A percentile compares a stretch with the other conserved stretches of the same genome.
phyloP scores from a whole-genome alignment of 1,140 invertebrate genomes.

The Fopius arisanus region DNA sequence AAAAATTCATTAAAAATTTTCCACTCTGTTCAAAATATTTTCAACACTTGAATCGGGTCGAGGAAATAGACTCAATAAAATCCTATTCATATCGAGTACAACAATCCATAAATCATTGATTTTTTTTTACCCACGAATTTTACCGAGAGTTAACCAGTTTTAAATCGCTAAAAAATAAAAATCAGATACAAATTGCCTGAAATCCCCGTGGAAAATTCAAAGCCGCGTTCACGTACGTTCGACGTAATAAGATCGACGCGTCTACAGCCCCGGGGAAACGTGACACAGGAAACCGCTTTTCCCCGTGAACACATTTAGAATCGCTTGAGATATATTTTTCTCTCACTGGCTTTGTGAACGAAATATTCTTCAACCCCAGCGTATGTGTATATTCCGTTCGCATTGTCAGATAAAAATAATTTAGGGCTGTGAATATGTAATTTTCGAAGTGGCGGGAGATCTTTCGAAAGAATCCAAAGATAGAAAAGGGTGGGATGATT shows the following conservation, averaged over 20 bases:
- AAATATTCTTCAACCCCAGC: background rate
- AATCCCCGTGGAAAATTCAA: background rate
- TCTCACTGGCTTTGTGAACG: background rate
- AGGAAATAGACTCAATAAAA: too few species aligned
- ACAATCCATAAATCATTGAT: too few species aligned
- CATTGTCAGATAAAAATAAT: too few species aligned
- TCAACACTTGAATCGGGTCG: too few species aligned
- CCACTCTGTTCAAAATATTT: too few species aligned
- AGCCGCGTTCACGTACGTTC: slow-evolving; percentile 26
- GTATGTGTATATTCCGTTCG: too few species aligned
- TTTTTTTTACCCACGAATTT: background rate
- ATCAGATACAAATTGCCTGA: background rate
- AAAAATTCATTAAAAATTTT: slow-evolving; percentile 36
- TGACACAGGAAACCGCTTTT: slow-evolving; percentile 30
- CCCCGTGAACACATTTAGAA: slow-evolving; percentile 14
- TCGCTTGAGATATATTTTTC: slow-evolving; percentile 9
- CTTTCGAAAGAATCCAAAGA: too few species aligned
- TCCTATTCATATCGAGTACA: too few species aligned
- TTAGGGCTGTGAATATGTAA: too few species aligned
- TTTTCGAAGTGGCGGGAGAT: too few species aligned
- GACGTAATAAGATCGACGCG: slow-evolving; percentile 35
- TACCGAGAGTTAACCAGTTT: background rate
- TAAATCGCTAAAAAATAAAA: background rate
- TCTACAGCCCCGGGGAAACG: slow-evolving; percentile 27
- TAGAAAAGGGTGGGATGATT: too few species aligned